A percentile compares a stretch with the other conserved stretches of the same genome.
Evolutionary conservation across 2,888 invertebrate species (phyloP).

Genomic region (Nemotelus nigrinus): DNA sequence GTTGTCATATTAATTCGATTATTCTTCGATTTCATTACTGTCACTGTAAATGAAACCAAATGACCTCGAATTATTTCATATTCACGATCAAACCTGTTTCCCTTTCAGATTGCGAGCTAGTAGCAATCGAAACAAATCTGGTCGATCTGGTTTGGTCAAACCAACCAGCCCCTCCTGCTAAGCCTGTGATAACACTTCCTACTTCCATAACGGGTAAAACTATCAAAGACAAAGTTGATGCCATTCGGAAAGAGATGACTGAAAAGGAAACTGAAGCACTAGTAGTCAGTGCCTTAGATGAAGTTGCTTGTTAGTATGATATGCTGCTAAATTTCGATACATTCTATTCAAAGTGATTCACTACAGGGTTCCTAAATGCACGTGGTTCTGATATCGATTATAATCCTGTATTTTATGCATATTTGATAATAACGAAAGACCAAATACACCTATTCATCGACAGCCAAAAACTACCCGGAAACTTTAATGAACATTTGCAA

Average conservation of each 20-base stretch:
- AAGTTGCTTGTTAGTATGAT: slow-evolving; percentile 80
- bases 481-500: slow-evolving; percentile 70
- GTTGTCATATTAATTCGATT: slow-evolving; percentile 58
- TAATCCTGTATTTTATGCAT: slow-evolving; percentile 90
- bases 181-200: slow-evolving; percentile 67
- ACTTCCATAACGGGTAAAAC: slow-evolving; percentile 69
- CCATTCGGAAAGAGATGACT: slow-evolving; percentile 72
- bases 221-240: slow-evolving; percentile 74
- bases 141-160: slow-evolving; percentile 78
- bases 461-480: slow-evolving; percentile 67
- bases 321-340: slow-evolving; percentile 1
- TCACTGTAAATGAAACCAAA: neutral
- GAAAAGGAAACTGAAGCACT: slow-evolving; percentile 72
- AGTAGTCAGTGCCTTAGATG: slow-evolving; percentile 85
- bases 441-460: slow-evolving; percentile 74
- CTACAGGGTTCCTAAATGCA: slow-evolving; percentile 83
- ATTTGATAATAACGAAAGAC: slow-evolving; percentile 71
- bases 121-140: slow-evolving; percentile 75
- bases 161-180: slow-evolving; percentile 68
- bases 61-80: neutral
- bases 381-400: slow-evolving; percentile 91
- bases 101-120: slow-evolving; percentile 68
- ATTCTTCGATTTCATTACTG: neutral
- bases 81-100: neutral
- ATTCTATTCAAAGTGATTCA: neutral